Evolutionary conservation across 2,888 invertebrate species (phyloP), one percentile per base, ranked within the genome.

Genomic region (Chymomyza amoena): DNA sequence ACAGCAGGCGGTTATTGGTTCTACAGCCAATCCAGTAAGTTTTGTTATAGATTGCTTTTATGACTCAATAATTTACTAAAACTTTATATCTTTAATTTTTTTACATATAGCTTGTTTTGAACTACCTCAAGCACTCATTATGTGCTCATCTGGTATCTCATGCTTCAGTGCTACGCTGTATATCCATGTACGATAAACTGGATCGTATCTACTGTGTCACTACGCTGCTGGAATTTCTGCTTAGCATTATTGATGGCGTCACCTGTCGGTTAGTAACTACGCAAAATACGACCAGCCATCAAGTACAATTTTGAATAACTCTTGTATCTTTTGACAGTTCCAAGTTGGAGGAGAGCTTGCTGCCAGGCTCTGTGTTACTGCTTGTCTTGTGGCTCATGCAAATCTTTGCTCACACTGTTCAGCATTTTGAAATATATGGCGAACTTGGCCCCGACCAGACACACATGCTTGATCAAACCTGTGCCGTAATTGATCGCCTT

Each of bases 1-100:
- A 25, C 97, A 98, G 89, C 98, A 98, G 92, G 98, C 98, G 0
- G 94, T 98, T 84, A 96, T 98, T 52, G 98, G 98, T 36, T 96
- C 97, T 36, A 97, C 97, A 32, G 98, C 98, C 0, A 98, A 98
- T 92, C 90, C 90, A 68, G 92, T 92, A 72, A 77, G 82, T 73
- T 7, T 18, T 15, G 20, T 36, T 6, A 39, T 7, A n/a, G 13
- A 13, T 25, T 25, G 25, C 25, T 25, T 25, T 20, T 2, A 3
- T 20, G 20, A 20, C 20, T 20, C 20, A 20, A 20, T 20, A 20
- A 20, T 20, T 20, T 1, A 2, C 3, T 20, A 1, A 20, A 3
- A 25, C 2, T 45, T 45, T 45, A 4, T 2, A 36, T 25, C 10
- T 69, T 70, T 4, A 45, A 52, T n/a, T 6, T 15, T 15, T 59